Evolutionary conservation across 2,797 vertebrate species (phyloP).

Genomic region (Nothura maculosa): DNA sequence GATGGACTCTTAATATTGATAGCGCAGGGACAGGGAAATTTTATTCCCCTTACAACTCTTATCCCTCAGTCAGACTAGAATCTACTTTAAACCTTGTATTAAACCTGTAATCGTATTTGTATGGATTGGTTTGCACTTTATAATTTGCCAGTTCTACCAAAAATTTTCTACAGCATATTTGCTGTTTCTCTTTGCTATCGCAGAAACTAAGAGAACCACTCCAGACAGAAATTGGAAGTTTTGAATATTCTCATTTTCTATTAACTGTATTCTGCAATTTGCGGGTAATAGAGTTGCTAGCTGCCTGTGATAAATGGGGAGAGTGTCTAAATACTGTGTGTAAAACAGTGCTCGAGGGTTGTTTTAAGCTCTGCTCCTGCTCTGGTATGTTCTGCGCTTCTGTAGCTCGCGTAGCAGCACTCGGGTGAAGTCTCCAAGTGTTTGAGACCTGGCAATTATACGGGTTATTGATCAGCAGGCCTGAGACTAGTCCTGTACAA

Average conservation of each 20-base stretch:
- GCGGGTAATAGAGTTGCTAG: background rate
- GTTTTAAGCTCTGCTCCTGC: background rate
- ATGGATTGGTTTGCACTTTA: background rate
- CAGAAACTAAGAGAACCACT: background rate
- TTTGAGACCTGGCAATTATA: conserved; percentile 36
- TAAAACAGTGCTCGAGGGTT: background rate
- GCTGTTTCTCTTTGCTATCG: background rate
- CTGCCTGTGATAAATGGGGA: background rate
- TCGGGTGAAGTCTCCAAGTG: conserved; percentile 44
- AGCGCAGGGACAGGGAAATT: background rate
- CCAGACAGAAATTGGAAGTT: background rate
- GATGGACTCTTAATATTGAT: background rate
- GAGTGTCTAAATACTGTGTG: background rate
- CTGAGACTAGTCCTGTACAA: background rate
- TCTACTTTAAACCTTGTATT: background rate
- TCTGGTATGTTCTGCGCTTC: background rate
- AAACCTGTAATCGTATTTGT: background rate
- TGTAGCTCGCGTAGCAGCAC: background rate
- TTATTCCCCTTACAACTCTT: background rate
- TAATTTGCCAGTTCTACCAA: background rate
- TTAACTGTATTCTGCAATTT: background rate
- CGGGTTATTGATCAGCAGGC: conserved; percentile 46
- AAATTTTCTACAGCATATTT: background rate
- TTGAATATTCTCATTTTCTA: background rate
- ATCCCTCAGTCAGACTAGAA: background rate